A percentile compares a stretch with the other conserved stretches of the same genome.
phyloP scores from a whole-genome alignment of 1,140 invertebrate genomes.

The Leptoteleia sp. region DNA sequence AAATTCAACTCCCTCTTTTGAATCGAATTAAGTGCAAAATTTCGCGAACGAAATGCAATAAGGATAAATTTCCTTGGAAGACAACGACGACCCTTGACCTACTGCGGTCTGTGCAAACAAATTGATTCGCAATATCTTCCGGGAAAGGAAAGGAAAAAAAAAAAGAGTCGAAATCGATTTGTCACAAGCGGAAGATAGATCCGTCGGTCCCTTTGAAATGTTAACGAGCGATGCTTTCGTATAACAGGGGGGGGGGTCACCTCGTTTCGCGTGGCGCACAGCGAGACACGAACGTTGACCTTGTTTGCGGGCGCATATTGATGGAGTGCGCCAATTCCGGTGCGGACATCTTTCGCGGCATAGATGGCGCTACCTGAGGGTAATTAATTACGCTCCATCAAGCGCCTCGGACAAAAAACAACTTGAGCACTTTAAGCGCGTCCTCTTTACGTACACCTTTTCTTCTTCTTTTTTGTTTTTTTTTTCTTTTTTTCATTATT shows the following conservation, averaged over 20 bases:
- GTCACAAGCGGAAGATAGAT: conserved; percentile 20
- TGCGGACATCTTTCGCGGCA: conserved; percentile 19
- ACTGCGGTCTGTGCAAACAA: conserved; percentile 13
- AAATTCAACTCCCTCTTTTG: too few species aligned
- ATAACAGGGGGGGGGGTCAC: conserved; percentile 34
- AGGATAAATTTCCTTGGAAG: background rate
- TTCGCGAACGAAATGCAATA: background rate
- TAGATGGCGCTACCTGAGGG: conserved; percentile 20
- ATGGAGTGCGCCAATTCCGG: conserved; percentile 59
- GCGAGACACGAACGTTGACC: conserved; percentile 48
- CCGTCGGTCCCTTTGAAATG: conserved; percentile 51
- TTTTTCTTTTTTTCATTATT: too few species aligned
- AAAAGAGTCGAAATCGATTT: conserved; percentile 33
- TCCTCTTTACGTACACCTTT: too few species aligned
- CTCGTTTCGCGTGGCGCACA: conserved; percentile 51
- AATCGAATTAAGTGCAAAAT: too few species aligned
- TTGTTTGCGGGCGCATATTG: conserved; percentile 49
- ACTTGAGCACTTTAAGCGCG: too few species aligned
- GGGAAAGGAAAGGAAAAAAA: conserved; percentile 4
- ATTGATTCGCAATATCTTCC: conserved; percentile 19
- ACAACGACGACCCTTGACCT: conserved; percentile 15
- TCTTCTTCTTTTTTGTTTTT: too few species aligned
- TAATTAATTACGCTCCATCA: conserved; percentile 32
- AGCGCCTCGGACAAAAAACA: too few species aligned
- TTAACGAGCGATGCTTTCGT: conserved; percentile 47